Base-by-base conservation (phyloP, 1,140 invertebrate genomes). In the Listronotus bonariensis region DNA sequence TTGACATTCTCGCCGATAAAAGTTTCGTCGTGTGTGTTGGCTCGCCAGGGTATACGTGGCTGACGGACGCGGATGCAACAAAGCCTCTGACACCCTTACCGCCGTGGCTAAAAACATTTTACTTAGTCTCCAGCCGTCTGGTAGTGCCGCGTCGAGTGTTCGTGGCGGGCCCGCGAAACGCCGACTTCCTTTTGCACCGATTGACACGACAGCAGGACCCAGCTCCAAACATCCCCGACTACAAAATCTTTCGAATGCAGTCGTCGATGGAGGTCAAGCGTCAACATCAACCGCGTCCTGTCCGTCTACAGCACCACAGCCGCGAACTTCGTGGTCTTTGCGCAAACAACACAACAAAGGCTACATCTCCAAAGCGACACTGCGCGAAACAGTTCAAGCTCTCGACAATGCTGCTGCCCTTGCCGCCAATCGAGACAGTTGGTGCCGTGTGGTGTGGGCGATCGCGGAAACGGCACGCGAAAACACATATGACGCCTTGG, bases 391-490 rank as follows among this genome's bases (percentile, higher is more conserved):
- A 12, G 41, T 43, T 14, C 11, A 12, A 43, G 10, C 41, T 43
- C 41, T 43, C 14, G 41, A 43, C 41, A 43, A 43, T 43, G 41
- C 41, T 14, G 41, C 41, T 12, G 41, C 41, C 1, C 41, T 43
- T 12, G 41, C 41, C 41, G 41, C 41, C n/a, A 43, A 43, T 43
- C 41, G 41, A 12, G 41, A 43, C 17, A 43, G 11, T 43, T 43
- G 41, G 41, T 43, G 41, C 41, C 41, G 41, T 8, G 41, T 43
- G 11, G 41, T 43, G 41, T 43, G 41, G 41, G 41, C 41, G 10
- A 43, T 43, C 41, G 41, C 41, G 41, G 41, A 43, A 43, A 43
- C 41, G 14, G 41, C 41, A 12, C 41, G 14, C 41, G 41, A 43
- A 43, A 43, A 43, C 14, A 14, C 41, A 14, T 43, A 43, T 14